Evolutionary conservation across 2,113 vertebrate species (phyloP).

Genomic region (Odontophorus gujanensis): DNA sequence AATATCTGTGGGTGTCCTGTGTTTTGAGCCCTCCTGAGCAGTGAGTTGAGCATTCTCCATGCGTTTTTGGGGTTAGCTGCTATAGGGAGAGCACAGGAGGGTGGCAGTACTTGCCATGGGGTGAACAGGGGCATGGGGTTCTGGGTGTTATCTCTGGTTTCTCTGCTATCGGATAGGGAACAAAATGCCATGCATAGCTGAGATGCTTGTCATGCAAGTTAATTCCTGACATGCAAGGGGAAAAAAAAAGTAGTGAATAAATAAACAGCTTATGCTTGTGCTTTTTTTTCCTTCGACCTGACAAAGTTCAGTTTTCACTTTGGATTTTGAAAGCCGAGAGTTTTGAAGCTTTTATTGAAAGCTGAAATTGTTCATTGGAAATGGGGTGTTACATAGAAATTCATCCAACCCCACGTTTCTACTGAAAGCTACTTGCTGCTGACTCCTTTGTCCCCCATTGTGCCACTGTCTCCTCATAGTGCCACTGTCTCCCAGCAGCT

Average conservation of each 20-base stretch:
- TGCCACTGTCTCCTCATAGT: background rate
- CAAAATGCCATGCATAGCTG: background rate
- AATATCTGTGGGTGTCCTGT: too few relatives aligned
- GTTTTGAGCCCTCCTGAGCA: background rate
- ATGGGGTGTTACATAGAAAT: background rate
- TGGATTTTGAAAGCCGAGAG: background rate
- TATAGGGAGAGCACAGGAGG: rapidly evolving
- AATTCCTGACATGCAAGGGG: background rate
- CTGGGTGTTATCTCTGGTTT: background rate
- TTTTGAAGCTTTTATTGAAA: background rate
- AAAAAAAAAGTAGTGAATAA: background rate
- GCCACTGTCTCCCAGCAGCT: background rate
- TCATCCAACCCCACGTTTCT: background rate
- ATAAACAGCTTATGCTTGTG: background rate
- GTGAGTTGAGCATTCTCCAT: background rate
- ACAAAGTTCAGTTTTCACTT: background rate
- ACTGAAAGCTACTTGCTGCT: background rate
- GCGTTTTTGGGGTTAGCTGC: background rate
- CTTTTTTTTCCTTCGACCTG: background rate
- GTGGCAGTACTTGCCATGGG: background rate
- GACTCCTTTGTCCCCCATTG: too few relatives aligned
- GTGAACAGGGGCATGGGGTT: background rate
- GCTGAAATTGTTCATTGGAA: background rate
- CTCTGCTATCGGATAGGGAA: background rate
- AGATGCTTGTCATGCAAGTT: background rate